Base-by-base conservation (phyloP, 2,797 vertebrate species). In the Acipenser transmontanus region DNA sequence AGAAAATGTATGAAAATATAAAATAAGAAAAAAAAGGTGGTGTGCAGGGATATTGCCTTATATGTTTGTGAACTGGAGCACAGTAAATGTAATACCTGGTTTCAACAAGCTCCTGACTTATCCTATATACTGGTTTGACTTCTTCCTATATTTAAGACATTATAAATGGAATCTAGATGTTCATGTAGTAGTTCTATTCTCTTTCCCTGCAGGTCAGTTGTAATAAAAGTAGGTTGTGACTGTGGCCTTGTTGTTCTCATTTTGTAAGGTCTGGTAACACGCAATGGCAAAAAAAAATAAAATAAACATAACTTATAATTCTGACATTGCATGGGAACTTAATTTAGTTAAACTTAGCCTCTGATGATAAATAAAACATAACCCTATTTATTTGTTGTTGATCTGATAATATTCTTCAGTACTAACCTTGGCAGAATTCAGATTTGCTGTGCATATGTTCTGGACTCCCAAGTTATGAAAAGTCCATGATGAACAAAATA, bases 41-140 rank as follows among this genome's bases (percentile, higher is more conserved):
- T 89, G 82, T 89, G 88, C 88, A 90, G 88, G 90, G 89, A 89
- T 90, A 80, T 88, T 84, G 89, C 88, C 88, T 91, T 88, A 85
- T 82, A 79, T 87, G 87, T 92, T 85, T 88, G 87, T 88, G 85
- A 85, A 85, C 79, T 66, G 85, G 80, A 85, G 86, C 85, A 87
- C 77, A 79, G 84, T 83, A 85, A 52, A 82, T 79, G 64, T 73
- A 79, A 69, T 65, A 71, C 80, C 74, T 82, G 80, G 80, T 88
- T 87, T 82, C 80, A 74, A 80, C 66, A 81, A 88, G 81, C 85
- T 90, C 88, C 84, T 79, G 67, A 82, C 75, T 86, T 87, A 82
- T 85, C 84, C 0, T 67, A 77, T 89, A 84, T 84, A 81, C 84
- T 84, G 81, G 78, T 85, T 84, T 80, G 34, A 34, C 34, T 34